Conservation (phyloP, 2,113 vertebrate genomes). For the Chaenogobius annularis region DNA sequence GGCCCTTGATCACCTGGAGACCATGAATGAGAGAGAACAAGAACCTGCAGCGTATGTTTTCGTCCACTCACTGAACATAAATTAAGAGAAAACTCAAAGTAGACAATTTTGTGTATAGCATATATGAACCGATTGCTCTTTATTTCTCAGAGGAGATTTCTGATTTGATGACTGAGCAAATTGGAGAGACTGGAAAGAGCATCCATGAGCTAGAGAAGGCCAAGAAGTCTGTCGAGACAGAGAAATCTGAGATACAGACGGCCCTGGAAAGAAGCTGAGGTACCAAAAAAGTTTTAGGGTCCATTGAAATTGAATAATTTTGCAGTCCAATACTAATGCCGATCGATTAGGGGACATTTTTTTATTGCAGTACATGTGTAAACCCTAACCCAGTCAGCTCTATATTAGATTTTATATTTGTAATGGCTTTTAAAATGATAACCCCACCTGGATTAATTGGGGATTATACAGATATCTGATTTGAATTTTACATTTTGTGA, state of each 20-base stretch:
- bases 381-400: no score
- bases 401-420: no score
- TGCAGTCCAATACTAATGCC: no score
- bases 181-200: slow-evolving; percentile 39
- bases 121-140: neutral
- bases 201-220: slow-evolving; percentile 53
- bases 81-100: neutral
- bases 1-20: slow-evolving; percentile 51
- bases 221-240: slow-evolving; percentile 51
- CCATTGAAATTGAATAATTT: no score
- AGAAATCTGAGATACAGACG: slow-evolving; percentile 53
- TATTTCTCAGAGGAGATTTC: slow-evolving; percentile 19
- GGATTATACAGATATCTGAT: no score
- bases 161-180: slow-evolving; percentile 21
- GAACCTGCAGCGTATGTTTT: slow-evolving; percentile 53
- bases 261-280: slow-evolving; percentile 59
- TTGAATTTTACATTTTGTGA: no score
- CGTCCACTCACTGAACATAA: neutral
- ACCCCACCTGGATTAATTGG: no score
- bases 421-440: no score
- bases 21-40: slow-evolving; percentile 61
- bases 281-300: no score
- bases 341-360: no score
- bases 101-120: neutral
- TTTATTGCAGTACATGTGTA: no score